Conservation (phyloP, 1,140 invertebrate genomes). For the Thalassaphorura encarpata region DNA sequence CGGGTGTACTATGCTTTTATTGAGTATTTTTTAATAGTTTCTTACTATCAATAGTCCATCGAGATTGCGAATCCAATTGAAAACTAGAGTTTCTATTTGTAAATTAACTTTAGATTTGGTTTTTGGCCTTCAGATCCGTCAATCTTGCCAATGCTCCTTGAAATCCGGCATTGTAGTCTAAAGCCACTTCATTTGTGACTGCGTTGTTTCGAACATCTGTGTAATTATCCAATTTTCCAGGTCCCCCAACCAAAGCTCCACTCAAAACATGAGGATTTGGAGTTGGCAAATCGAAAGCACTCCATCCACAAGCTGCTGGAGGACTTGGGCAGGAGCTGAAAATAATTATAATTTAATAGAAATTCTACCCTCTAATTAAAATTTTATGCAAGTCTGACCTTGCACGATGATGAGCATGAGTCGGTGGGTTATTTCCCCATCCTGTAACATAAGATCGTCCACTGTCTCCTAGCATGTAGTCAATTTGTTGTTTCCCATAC, state of each 20-base stretch:
- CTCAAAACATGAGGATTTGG: slow-evolving; percentile 38
- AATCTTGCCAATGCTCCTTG: slow-evolving; percentile 31
- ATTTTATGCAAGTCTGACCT: neutral
- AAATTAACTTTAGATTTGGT: too few relatives aligned
- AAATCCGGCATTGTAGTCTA: slow-evolving; percentile 41
- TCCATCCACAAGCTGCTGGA: slow-evolving; percentile 45
- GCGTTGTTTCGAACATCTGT: slow-evolving; percentile 37
- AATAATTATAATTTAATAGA: slow-evolving; percentile 39
- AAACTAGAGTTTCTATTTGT: too few relatives aligned
- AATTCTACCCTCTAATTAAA: neutral
- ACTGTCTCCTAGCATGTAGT: slow-evolving; percentile 41
- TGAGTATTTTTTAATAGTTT: too few relatives aligned
- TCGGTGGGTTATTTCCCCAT: slow-evolving; percentile 40
- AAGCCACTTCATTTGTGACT: slow-evolving; percentile 39
- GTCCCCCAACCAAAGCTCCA: slow-evolving; percentile 42
- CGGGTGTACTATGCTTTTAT: too few relatives aligned
- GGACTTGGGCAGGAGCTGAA: slow-evolving; percentile 34
- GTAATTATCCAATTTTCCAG: slow-evolving; percentile 37
- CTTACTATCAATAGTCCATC: too few relatives aligned
- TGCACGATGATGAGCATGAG: slow-evolving; percentile 14
- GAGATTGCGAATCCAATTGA: too few relatives aligned
- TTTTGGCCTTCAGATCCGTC: too few relatives aligned
- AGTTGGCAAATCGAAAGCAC: slow-evolving; percentile 35
- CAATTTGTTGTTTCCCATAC: slow-evolving; percentile 40
- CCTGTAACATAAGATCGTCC: slow-evolving; percentile 43